A percentile compares a stretch with the other conserved stretches of the same genome.
phyloP scores from a whole-genome alignment of 2,888 invertebrate species.

The Synanthedon tipuliformis region DNA sequence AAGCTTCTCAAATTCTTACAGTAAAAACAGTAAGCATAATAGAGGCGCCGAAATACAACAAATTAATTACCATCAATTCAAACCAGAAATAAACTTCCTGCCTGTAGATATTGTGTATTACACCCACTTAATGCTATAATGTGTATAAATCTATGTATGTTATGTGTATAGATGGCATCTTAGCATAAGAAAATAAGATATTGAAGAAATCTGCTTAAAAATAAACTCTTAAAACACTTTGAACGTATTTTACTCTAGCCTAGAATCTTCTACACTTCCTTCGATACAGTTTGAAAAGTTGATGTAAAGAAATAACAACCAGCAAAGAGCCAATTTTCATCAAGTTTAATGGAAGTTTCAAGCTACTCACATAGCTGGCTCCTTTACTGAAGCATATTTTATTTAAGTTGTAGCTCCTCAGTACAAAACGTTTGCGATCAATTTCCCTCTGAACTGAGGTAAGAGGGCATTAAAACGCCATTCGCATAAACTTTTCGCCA shows the following conservation, averaged over 20 bases:
- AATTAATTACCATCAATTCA: too few species aligned
- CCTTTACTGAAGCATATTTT: background rate
- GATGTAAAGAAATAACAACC: background rate
- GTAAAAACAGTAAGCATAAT: too few species aligned
- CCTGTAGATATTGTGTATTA: too few species aligned
- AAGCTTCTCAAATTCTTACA: too few species aligned
- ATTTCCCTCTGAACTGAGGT: conserved; percentile 23
- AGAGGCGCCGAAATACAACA: too few species aligned
- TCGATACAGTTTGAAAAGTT: background rate
- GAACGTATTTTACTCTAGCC: background rate
- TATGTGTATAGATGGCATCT: too few species aligned
- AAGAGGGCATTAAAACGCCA: conserved; percentile 36
- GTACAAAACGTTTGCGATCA: conserved; percentile 25
- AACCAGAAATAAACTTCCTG: too few species aligned
- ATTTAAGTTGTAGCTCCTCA: background rate
- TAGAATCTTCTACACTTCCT: background rate
- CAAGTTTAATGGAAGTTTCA: background rate
- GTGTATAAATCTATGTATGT: too few species aligned
- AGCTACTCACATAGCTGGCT: background rate
- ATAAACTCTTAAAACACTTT: background rate
- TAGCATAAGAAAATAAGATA: too few species aligned
- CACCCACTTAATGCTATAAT: too few species aligned
- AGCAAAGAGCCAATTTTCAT: background rate
- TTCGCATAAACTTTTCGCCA: conserved; percentile 32
- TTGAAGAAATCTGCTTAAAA: too few species aligned